Percentiles rank a stretch among this genome's conserved stretches.
These are phyloP conservation scores for Adelognathus sp. DNA, from an alignment of 2,888 invertebrate species.

Conservation along the genomic window DNA sequence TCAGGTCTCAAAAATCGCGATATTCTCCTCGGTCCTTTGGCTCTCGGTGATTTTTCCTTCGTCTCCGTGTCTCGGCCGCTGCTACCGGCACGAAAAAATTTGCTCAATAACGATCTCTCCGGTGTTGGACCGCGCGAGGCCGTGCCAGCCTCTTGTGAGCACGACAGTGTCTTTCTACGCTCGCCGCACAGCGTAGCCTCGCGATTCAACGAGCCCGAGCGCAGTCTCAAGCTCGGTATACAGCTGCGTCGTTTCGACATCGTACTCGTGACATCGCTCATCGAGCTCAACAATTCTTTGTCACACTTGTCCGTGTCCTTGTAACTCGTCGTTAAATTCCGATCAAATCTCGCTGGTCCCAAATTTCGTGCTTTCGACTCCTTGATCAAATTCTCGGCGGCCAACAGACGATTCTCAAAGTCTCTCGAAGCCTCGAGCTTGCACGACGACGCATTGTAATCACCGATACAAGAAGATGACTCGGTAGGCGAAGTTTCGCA, in stretches of 20 bases:
- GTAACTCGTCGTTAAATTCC: constrained; percentile 72
- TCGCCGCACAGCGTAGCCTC: constrained; percentile 60
- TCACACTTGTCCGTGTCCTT: constrained; percentile 75
- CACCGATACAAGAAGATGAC: constrained; percentile 70
- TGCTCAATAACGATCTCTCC: constrained; percentile 84
- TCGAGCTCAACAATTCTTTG: constrained; percentile 70
- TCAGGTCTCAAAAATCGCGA: constrained; percentile 90
- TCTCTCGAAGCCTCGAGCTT: constrained; percentile 67
- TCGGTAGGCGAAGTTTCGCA: constrained; percentile 75
- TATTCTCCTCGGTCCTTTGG: constrained; percentile 84
- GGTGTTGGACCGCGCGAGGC: constrained; percentile 70
- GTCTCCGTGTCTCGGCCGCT: constrained; percentile 64
- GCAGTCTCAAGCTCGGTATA: constrained; percentile 73
- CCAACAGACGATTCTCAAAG: constrained; percentile 74
- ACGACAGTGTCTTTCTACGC: constrained; percentile 59
- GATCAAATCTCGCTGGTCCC: constrained; percentile 66
- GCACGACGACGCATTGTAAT: constrained; percentile 61
- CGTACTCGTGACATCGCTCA: constrained; percentile 64
- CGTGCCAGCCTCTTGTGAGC: constrained; percentile 60
- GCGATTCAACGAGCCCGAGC: constrained; percentile 75
- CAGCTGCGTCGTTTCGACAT: constrained; percentile 72
- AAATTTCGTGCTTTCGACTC: constrained; percentile 76
- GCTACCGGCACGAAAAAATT: constrained; percentile 83
- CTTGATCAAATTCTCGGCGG: constrained; percentile 78
- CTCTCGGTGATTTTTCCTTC: constrained; percentile 65